A percentile compares a stretch with the other conserved stretches of the same genome.
Evolutionary conservation across 1,140 invertebrate species (phyloP).

Genomic region (Drosophila lini): DNA sequence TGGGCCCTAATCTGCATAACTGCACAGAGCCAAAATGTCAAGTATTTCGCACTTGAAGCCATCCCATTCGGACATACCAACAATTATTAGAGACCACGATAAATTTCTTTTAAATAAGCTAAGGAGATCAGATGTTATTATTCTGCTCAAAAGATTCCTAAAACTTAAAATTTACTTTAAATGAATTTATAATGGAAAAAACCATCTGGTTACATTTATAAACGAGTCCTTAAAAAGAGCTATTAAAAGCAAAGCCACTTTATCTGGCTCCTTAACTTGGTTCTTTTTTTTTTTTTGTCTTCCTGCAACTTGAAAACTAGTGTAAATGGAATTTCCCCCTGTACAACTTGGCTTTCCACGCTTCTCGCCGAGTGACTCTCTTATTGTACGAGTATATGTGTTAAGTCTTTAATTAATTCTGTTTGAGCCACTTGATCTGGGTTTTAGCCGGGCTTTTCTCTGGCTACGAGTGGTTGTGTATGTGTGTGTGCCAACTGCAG

Average conservation of each 20-base stretch:
- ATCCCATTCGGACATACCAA: slow-evolving; percentile 5
- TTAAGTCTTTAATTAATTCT: slow-evolving; percentile 19
- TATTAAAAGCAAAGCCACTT: background rate
- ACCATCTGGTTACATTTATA: background rate
- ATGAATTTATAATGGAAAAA: background rate
- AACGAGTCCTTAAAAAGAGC: background rate
- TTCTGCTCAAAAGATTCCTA: too few relatives aligned
- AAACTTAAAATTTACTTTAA: background rate
- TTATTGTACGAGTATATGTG: slow-evolving; percentile 9
- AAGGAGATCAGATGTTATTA: too few relatives aligned
- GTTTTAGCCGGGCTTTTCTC: slow-evolving; percentile 30
- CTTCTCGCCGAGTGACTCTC: slow-evolving; percentile 3
- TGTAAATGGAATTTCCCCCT: slow-evolving; percentile 4
- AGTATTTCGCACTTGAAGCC: slow-evolving; percentile 33
- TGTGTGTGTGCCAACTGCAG: slow-evolving; percentile 30
- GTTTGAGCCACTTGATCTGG: slow-evolving; percentile 15
- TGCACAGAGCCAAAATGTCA: slow-evolving; percentile 44
- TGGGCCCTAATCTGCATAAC: slow-evolving; percentile 52
- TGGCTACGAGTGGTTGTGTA: slow-evolving; percentile 7
- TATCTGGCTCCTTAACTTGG: background rate
- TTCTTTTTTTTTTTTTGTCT: background rate
- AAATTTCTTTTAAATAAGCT: too few relatives aligned
- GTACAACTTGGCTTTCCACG: background rate
- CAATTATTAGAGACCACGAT: background rate
- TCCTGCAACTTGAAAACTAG: background rate